phyloP scores from a whole-genome alignment of 2,888 invertebrate species.

The Opisthograptis luteolata region DNA sequence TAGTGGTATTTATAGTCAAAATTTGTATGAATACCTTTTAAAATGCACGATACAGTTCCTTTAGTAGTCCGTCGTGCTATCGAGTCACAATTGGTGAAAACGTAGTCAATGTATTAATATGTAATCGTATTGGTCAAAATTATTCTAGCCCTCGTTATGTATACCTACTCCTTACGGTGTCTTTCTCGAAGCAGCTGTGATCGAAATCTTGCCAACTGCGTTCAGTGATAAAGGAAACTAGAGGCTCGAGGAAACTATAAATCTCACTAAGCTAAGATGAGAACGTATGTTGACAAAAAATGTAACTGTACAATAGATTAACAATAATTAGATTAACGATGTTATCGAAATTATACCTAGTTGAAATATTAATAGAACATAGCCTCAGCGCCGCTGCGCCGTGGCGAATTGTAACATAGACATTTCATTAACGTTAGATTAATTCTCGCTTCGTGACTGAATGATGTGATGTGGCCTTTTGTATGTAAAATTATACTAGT shows the following conservation, averaged over 20 bases:
- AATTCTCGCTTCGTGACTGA: constrained; percentile 82
- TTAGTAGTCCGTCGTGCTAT: constrained; percentile 78
- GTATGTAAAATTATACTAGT: constrained; percentile 74
- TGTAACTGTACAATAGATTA: constrained; percentile 66
- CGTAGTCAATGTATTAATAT: constrained; percentile 42
- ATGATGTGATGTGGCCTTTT: constrained; percentile 84
- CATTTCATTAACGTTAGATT: constrained; percentile 63
- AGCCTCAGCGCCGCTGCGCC: constrained; percentile 42
- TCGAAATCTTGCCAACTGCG: constrained; percentile 64
- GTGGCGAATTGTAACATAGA: constrained; percentile 60
- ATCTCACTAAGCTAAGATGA: constrained; percentile 58
- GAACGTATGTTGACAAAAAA: constrained; percentile 63
- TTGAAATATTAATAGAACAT: constrained; percentile 34
- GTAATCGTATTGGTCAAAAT: constrained; percentile 47
- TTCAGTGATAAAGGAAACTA: constrained; percentile 52
- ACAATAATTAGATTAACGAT: constrained; percentile 66
- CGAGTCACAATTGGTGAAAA: constrained; percentile 66
- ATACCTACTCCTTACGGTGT: constrained; percentile 46
- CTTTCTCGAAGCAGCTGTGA: constrained; percentile 60
- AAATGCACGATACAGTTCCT: constrained; percentile 83
- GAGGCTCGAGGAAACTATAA: constrained; percentile 61
- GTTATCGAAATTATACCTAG: constrained; percentile 62
- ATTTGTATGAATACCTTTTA: constrained; percentile 72
- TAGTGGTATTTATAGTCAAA: constrained; percentile 68
- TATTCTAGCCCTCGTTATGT: constrained; percentile 27